Evolutionary conservation across 2,888 invertebrate species (phyloP).

Genomic region (Ichneumoninae sp.): DNA sequence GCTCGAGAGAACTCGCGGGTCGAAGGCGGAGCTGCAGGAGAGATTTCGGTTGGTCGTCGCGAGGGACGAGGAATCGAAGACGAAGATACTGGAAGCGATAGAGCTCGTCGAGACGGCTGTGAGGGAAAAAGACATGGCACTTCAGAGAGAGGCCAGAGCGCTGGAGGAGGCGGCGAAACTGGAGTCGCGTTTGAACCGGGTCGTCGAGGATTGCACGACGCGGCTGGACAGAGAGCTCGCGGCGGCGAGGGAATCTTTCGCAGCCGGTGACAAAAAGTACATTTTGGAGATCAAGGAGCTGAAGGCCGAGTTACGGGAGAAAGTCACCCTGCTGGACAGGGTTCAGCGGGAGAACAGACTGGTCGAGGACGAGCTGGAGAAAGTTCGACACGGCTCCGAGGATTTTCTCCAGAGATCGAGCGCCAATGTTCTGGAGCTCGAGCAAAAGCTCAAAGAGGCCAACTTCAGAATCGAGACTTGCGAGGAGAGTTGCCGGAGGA

Average conservation of each 20-base stretch:
- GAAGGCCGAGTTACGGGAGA: constrained; percentile 86
- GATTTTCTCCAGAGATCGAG: constrained; percentile 71
- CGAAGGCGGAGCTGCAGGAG: constrained; percentile 82
- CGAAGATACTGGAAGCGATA: constrained; percentile 87
- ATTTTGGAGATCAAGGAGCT: constrained; percentile 86
- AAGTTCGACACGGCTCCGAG: constrained; percentile 75
- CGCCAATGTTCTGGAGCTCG: constrained; percentile 72
- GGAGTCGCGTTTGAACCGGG: constrained; percentile 72
- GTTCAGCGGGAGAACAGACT: constrained; percentile 86
- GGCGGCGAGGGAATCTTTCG: constrained; percentile 86
- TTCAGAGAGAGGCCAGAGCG: constrained; percentile 84
- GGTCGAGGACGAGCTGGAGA: constrained; percentile 85
- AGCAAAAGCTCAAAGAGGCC: constrained; percentile 74
- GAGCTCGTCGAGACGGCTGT: constrained; percentile 86
- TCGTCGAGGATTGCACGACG: constrained; percentile 75
- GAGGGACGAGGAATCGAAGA: constrained; percentile 85
- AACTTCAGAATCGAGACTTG: constrained; percentile 71
- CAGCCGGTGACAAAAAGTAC: constrained; percentile 87
- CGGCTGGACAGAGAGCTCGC: constrained; percentile 86
- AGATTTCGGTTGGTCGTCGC: constrained; percentile 82
- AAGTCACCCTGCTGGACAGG: constrained; percentile 86
- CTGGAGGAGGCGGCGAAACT: constrained; percentile 75
- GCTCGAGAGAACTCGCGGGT: constrained; percentile 71
- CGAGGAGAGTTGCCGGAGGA: constrained; percentile 63
- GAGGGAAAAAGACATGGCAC: constrained; percentile 86